Conservation (phyloP, 2,888 invertebrate genomes). For the Parapristionchus giblindavisi region DNA sequence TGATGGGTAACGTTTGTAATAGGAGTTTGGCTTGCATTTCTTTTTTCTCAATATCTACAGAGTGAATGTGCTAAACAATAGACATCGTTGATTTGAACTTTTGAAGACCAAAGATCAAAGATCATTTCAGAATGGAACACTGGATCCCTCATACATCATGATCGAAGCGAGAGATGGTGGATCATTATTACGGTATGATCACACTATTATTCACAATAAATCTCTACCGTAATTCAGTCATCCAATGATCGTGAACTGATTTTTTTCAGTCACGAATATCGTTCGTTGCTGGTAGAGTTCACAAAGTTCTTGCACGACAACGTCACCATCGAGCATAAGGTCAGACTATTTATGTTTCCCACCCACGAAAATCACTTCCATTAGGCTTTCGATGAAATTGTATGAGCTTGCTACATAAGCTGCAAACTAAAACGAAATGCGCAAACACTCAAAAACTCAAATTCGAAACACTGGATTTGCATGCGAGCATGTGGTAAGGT, state of each 20-base stretch:
- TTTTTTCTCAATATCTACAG: too few species aligned
- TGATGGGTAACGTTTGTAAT: too few species aligned
- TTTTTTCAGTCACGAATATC: constrained; percentile 45
- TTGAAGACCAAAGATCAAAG: not conserved
- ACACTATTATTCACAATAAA: not conserved
- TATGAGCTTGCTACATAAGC: too few species aligned
- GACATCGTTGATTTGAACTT: too few species aligned
- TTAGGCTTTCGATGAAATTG: too few species aligned
- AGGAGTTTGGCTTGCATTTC: too few species aligned
- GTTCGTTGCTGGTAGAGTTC: constrained; percentile 54
- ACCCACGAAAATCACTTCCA: not conserved
- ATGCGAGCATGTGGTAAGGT: too few species aligned
- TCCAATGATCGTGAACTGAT: not conserved
- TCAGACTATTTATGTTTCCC: constrained; percentile 7
- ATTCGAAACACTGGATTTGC: too few species aligned
- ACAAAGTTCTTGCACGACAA: constrained; percentile 60
- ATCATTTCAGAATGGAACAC: constrained; percentile 58
- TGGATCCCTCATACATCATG: constrained; percentile 66
- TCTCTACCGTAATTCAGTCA: not conserved
- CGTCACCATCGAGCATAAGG: constrained; percentile 47
- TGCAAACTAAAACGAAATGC: too few species aligned
- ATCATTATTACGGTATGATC: constrained; percentile 50
- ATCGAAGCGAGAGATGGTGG: constrained; percentile 60
- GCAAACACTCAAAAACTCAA: too few species aligned
- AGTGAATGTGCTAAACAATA: too few species aligned